These are phyloP conservation scores for Brotula barbata DNA, from an alignment of 2,797 vertebrate genomes.

Conservation along the genomic window DNA sequence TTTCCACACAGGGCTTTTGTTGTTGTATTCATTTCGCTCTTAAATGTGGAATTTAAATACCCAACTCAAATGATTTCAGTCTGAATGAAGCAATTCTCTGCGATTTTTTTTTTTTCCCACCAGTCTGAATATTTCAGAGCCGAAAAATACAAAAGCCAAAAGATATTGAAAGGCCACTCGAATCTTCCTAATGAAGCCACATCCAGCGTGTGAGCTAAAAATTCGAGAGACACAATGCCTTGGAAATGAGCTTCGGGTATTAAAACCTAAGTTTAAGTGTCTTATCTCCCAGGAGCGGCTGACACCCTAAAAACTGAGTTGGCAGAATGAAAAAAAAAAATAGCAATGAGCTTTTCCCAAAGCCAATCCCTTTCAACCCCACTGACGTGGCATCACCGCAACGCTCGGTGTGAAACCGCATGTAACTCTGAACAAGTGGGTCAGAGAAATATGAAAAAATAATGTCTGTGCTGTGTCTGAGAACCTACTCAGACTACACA, in stretches of 20 bases:
- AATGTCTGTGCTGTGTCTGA: slow-evolving; percentile 44
- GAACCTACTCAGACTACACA: slow-evolving; percentile 23
- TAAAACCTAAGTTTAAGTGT: slow-evolving; percentile 66
- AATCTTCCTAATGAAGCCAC: slow-evolving; percentile 51
- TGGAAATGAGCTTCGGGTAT: slow-evolving; percentile 70
- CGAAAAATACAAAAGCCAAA: slow-evolving; percentile 28
- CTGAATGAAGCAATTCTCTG: slow-evolving; percentile 37
- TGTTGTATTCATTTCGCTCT: slow-evolving; percentile 58
- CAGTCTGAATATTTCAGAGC: slow-evolving; percentile 48
- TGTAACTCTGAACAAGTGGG: slow-evolving; percentile 72
- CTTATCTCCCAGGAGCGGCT: slow-evolving; percentile 71
- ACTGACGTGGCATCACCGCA: slow-evolving; percentile 46
- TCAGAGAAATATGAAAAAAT: slow-evolving; percentile 77
- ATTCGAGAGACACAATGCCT: slow-evolving; percentile 61
- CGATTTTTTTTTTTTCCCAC: slow-evolving; percentile 6
- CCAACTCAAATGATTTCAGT: slow-evolving; percentile 45
- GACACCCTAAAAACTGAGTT: slow-evolving; percentile 69
- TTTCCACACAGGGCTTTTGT: slow-evolving; percentile 60
- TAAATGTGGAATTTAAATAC: slow-evolving; percentile 64
- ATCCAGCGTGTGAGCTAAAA: slow-evolving; percentile 41
- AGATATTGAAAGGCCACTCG: slow-evolving; percentile 33
- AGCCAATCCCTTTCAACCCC: slow-evolving; percentile 68
- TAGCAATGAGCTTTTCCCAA: slow-evolving; percentile 44
- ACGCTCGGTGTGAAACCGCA: slow-evolving; percentile 44
- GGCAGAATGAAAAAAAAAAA: slow-evolving; percentile 62